phyloP scores from a whole-genome alignment of 2,888 invertebrate species.

The Tachina fera region DNA sequence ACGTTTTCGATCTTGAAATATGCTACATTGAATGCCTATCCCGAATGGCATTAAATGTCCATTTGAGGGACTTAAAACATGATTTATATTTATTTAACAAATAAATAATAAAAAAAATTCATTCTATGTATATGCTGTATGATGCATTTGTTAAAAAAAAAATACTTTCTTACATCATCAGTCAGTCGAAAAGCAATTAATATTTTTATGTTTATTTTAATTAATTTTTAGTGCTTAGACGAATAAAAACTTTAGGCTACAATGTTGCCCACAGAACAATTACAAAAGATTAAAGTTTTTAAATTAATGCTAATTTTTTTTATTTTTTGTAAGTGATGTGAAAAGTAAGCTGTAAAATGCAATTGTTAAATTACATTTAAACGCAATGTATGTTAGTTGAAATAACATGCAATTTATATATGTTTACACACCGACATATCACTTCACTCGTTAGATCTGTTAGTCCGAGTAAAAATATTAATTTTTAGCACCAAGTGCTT shows the following conservation, averaged over 20 bases:
- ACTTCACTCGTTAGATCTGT: neutral
- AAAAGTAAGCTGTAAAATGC: constrained; percentile 32
- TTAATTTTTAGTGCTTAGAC: neutral
- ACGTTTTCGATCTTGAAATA: no score
- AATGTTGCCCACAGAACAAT: constrained; percentile 29
- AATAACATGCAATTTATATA: constrained; percentile 5
- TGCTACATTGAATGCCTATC: no score
- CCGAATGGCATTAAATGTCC: no score
- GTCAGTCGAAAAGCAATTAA: neutral
- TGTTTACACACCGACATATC: constrained; percentile 8
- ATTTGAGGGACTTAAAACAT: no score
- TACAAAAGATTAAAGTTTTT: constrained; percentile 1
- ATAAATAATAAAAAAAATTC: no score
- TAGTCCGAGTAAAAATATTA: neutral
- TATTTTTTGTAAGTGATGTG: neutral
- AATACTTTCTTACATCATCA: constrained; percentile 11
- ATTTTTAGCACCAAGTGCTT: neutral
- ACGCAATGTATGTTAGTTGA: neutral
- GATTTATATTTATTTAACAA: no score
- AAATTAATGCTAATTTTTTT: neutral
- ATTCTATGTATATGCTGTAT: no score
- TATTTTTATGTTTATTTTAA: constrained; percentile 27
- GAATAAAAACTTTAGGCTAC: constrained; percentile 10
- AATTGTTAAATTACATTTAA: constrained; percentile 17
- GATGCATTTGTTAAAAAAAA: neutral